Base-by-base conservation (phyloP, 2,888 invertebrate species). In the Adela reaumurella region DNA sequence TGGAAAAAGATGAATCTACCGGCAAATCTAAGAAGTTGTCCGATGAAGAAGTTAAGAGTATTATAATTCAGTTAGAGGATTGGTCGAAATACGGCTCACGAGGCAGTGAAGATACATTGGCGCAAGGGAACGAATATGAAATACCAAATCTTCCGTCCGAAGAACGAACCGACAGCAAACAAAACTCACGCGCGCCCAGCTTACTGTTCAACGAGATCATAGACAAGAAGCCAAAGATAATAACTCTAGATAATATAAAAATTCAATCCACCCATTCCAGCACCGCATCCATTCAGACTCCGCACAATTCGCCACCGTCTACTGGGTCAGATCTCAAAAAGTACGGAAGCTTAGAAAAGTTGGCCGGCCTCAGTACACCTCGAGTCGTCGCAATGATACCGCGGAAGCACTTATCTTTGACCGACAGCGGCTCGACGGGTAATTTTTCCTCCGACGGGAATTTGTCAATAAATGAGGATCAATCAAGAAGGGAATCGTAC, bases 171-270 rank as follows among this genome's bases (percentile, higher is more conserved):
- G 69, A 69, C n/a, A 58, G 54, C 16, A 57, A 58, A 17, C n/a
- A n/a, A n/a, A 50, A 54, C 4, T 58, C 60, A 1, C 52, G 54
- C 2, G 20, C 45, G 6, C 59, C 59, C n/a, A 67, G 65, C 50
- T 68, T 71, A 52, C 61, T 81, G 3, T 79, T 81, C 56, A 78
- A 72, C 56, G 83, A 83, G 62, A 77, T 82, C 43, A 60, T 78
- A 10, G 68, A 77, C 45, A 70, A 69, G 49, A 81, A 78, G 56
- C 76, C 81, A 16, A 76, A 73, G 53, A 68, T 68, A 50, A 77
- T 83, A 42, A 77, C 74, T 0, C 60, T 77, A 3, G 77, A 77
- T 42, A 76, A 70, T 53, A 77, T 77, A 41, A 67, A 58, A 53
- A 50, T 74, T 35, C 73, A 65, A 53, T 68, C 68, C 5, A 67